Percentiles rank a stretch among this genome's conserved stretches.
Evolutionary conservation across 1,140 invertebrate species (phyloP).

Genomic region (Trichogramma pretiosum): DNA sequence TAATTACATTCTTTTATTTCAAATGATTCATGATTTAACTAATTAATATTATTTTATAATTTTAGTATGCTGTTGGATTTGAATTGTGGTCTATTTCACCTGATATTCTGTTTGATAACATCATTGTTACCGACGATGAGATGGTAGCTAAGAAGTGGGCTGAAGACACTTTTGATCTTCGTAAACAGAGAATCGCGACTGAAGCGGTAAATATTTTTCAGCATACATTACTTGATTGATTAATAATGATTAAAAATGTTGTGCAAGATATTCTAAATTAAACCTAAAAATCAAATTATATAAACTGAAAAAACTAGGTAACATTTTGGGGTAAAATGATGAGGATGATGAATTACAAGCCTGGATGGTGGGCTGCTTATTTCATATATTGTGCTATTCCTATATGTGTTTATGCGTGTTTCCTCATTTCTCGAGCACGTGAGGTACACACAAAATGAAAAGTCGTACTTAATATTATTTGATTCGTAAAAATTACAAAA

Average conservation of each 20-base stretch:
- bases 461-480: no score
- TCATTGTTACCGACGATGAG: constrained; percentile 82
- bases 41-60: constrained; percentile 18
- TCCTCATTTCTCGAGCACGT: constrained; percentile 53
- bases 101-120: constrained; percentile 90
- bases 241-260: no score
- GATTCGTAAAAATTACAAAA: no score
- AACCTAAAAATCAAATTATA: no score
- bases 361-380: constrained; percentile 70
- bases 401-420: constrained; percentile 59
- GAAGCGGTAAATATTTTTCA: constrained; percentile 68
- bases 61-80: constrained; percentile 82
- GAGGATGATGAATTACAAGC: constrained; percentile 64
- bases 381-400: constrained; percentile 67
- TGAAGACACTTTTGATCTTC: constrained; percentile 75
- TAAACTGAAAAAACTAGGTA: no score
- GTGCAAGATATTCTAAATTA: no score
- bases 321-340: constrained; percentile 64
- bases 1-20: constrained; percentile 3
- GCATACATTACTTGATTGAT: no score
- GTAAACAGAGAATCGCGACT: constrained; percentile 67
- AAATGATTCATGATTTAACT: constrained; percentile 8
- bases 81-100: constrained; percentile 98
- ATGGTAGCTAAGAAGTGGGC: constrained; percentile 75
- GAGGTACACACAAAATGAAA: constrained; percentile 50